These are phyloP conservation scores for Notarius quadriscutis DNA, from an alignment of 2,113 vertebrate species.

Conservation along the genomic window DNA sequence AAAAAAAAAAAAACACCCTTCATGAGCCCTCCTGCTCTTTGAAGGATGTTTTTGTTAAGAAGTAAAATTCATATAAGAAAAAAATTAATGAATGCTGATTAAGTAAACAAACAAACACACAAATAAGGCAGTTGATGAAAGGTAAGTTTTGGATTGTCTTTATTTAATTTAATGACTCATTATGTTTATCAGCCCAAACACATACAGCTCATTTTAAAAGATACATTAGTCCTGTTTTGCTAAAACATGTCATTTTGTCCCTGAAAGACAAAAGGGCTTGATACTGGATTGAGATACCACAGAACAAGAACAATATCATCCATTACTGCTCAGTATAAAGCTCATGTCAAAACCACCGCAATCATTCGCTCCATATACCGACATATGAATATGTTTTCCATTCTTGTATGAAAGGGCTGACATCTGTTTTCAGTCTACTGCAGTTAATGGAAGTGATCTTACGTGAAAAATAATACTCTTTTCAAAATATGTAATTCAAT, in stretches of 20 bases:
- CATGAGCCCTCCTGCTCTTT: too few relatives aligned
- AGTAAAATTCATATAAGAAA: neutral
- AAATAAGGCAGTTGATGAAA: neutral
- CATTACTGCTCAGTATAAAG: conserved; percentile 46
- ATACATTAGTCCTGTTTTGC: neutral
- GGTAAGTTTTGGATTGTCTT: neutral
- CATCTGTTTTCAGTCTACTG: conserved; percentile 66
- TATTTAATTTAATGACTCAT: neutral
- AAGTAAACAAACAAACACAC: neutral
- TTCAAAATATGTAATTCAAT: conserved; percentile 62
- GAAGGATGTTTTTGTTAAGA: neutral
- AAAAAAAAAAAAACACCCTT: too few relatives aligned
- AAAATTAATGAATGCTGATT: neutral
- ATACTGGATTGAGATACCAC: conserved; percentile 54
- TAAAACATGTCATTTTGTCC: neutral
- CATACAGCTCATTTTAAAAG: neutral
- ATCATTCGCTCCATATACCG: conserved; percentile 53
- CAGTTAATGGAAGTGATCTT: conserved; percentile 60
- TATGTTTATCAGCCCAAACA: neutral
- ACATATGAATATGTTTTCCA: conserved; percentile 62
- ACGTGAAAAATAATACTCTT: conserved; percentile 53
- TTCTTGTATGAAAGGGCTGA: conserved; percentile 49
- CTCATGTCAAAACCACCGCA: conserved; percentile 52
- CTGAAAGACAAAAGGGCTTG: conserved; percentile 23
- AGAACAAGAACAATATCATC: conserved; percentile 54